These are phyloP conservation scores for Xyrauchen texanus DNA, from an alignment of 2,113 vertebrate species.

Conservation along the genomic window DNA sequence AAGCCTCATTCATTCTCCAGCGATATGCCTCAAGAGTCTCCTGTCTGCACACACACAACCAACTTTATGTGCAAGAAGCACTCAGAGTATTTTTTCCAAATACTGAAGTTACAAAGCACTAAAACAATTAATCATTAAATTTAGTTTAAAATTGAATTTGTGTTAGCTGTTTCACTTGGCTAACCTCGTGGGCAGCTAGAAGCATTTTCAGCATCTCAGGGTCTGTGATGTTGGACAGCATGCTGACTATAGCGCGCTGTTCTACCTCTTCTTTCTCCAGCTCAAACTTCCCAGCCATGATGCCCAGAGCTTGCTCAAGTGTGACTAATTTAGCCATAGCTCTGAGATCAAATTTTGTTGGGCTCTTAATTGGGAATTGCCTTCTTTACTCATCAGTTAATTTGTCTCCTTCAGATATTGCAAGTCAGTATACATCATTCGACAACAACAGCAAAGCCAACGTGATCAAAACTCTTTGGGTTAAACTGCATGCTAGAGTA, in stretches of 20 bases:
- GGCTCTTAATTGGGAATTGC: conserved; percentile 68
- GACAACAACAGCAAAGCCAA: too few relatives aligned
- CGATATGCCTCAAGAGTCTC: conserved; percentile 76
- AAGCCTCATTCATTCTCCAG: conserved; percentile 75
- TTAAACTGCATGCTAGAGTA: too few relatives aligned
- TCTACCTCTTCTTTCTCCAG: conserved; percentile 59
- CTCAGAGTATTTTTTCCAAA: not conserved
- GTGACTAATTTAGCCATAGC: conserved; percentile 70
- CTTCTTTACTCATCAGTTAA: conserved; percentile 75
- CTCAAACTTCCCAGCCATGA: conserved; percentile 65
- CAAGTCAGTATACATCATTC: not conserved
- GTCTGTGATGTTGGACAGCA: conserved; percentile 68
- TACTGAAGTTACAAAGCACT: not conserved
- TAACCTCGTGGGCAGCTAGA: conserved; percentile 79
- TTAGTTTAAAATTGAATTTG: too few relatives aligned
- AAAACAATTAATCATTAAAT: not conserved
- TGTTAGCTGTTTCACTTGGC: conserved; percentile 77
- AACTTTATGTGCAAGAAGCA: not conserved
- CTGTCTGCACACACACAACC: conserved; percentile 54
- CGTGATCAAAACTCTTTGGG: too few relatives aligned
- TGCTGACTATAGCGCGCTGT: conserved; percentile 54
- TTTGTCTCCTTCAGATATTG: conserved; percentile 72
- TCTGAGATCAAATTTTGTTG: conserved; percentile 71
- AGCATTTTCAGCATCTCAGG: conserved; percentile 77
- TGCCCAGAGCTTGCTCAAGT: conserved; percentile 71